Conservation (phyloP, 2,888 invertebrate genomes). For the Slavum lentiscoides region DNA sequence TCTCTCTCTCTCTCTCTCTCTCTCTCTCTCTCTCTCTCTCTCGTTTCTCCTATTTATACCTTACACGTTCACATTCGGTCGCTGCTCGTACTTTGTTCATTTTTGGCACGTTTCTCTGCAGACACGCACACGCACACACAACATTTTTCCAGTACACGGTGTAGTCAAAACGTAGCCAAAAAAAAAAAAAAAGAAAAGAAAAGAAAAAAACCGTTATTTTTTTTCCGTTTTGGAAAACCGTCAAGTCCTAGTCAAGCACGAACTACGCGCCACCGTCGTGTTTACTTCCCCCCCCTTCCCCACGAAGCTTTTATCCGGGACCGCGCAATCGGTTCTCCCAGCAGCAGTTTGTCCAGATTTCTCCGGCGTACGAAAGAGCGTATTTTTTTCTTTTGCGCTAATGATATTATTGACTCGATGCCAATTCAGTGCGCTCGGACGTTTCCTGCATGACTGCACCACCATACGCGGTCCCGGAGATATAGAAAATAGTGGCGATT, state of each 20-base stretch:
- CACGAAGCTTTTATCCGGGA: neutral
- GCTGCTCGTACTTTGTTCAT: constrained; percentile 26
- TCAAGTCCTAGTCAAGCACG: constrained; percentile 15
- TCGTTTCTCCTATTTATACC: constrained; percentile 4
- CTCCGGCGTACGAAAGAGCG: neutral
- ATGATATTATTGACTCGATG: constrained; percentile 32
- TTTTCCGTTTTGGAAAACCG: constrained; percentile 39
- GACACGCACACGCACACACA: neutral
- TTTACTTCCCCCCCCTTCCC: neutral
- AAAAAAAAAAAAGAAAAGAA: neutral
- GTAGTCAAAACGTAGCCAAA: constrained; percentile 25
- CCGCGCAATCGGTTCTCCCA: neutral
- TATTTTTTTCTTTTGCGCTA: neutral
- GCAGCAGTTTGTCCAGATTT: neutral
- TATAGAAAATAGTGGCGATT: neutral
- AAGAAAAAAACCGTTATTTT: neutral
- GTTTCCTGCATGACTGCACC: neutral
- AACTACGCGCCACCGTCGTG: neutral
- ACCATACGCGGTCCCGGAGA: no score
- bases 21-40: neutral
- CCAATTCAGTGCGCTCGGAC: constrained; percentile 10
- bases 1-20: neutral
- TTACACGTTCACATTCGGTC: constrained; percentile 20
- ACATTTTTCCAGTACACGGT: no score
- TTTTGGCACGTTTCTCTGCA: constrained; percentile 45